phyloP scores from a whole-genome alignment of 2,797 vertebrate species.

The Brotogeris chrysoptera region DNA sequence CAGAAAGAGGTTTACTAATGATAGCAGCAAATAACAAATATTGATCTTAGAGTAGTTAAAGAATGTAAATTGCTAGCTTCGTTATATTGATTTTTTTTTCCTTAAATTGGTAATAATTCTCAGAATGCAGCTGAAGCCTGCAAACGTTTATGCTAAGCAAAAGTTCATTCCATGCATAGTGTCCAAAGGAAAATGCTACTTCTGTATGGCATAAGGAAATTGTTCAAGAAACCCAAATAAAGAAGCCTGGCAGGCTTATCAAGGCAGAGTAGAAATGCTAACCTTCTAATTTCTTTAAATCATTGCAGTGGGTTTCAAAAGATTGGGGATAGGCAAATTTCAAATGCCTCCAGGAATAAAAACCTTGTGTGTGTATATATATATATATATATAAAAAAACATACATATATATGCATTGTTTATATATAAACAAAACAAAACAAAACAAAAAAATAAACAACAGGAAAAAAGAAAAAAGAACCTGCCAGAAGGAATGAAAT shows the following conservation, averaged over 20 bases:
- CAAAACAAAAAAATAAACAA: neutral
- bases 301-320: neutral
- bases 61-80: neutral
- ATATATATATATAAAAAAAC: neutral
- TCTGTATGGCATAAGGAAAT: neutral
- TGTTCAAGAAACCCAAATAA: neutral
- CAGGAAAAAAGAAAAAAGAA: neutral
- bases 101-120: neutral
- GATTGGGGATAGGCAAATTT: neutral
- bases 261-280: slow-evolving; percentile 15
- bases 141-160: neutral
- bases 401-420: neutral
- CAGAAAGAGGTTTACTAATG: neutral
- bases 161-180: neutral
- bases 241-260: neutral
- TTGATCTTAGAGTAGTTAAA: neutral
- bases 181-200: neutral
- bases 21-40: neutral
- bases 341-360: neutral
- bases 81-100: neutral
- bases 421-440: neutral
- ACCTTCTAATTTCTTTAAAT: neutral
- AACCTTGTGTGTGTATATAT: neutral
- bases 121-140: neutral
- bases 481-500: neutral